Evolutionary conservation across 1,140 invertebrate genomes (phyloP).

Genomic region (Tetramorium alpestre): DNA sequence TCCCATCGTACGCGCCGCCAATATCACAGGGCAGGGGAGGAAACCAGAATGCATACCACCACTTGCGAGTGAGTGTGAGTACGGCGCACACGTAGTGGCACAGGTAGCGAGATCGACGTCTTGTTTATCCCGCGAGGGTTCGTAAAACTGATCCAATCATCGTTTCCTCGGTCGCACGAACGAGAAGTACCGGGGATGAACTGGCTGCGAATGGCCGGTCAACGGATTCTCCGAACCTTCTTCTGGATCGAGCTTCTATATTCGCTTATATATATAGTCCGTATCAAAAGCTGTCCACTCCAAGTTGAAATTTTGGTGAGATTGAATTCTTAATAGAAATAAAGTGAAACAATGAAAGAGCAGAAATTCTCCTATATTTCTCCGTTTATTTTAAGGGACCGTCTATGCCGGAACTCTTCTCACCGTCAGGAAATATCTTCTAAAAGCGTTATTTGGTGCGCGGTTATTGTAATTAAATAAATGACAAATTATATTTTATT

Average conservation of each 20-base stretch:
- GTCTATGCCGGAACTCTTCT: not conserved
- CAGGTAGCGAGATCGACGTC: slow-evolving; percentile 34
- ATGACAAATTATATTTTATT: not conserved
- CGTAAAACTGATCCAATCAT: slow-evolving; percentile 87
- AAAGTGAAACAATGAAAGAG: not conserved
- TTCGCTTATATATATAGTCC: not conserved
- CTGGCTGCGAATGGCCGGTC: slow-evolving; percentile 59
- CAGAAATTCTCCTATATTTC: not conserved
- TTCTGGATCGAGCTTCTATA: slow-evolving; percentile 18
- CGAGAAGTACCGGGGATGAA: slow-evolving; percentile 42
- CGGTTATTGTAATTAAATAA: not conserved
- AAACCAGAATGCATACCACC: slow-evolving; percentile 28
- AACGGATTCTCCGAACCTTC: slow-evolving; percentile 42
- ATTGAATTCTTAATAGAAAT: slow-evolving; percentile 22
- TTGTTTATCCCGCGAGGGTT: slow-evolving; percentile 84
- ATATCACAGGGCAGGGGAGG: slow-evolving; percentile 7
- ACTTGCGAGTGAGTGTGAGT: not conserved
- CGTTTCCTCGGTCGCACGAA: slow-evolving; percentile 57
- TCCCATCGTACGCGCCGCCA: slow-evolving; percentile 20
- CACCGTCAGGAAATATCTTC: not conserved
- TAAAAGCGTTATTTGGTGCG: not conserved
- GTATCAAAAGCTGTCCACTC: slow-evolving; percentile 23
- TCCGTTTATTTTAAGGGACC: not conserved
- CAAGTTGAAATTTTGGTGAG: not conserved
- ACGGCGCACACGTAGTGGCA: not conserved